Base-by-base conservation (phyloP, 2,888 invertebrate genomes). In the Aspidiotus destructor region DNA sequence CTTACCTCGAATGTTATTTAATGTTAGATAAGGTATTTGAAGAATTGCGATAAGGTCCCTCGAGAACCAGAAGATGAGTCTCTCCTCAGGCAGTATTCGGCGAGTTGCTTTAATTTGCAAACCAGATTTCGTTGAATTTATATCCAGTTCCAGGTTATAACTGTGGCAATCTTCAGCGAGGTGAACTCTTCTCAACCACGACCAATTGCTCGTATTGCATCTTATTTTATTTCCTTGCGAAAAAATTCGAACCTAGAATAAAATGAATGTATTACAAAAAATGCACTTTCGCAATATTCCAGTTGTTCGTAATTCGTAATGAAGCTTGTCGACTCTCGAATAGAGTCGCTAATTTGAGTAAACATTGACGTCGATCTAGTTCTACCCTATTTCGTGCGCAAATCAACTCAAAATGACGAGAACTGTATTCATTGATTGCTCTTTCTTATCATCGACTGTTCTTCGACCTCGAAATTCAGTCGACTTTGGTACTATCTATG, bases 41-140 rank as follows among this genome's bases (percentile, higher is more conserved):
- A 89, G 79, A 64, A 85, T 81, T 1, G 87, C 84, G 13, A 88
- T 80, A 70, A 89, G 80, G 71, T 85, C 85, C 73, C 88, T 87
- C 8, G 87, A 86, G 77, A 92, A 92, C 94, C 95, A 95, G 73
- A 91, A 81, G 42, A 84, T 79, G 61, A 92, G 79, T 73, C 88
- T 87, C 70, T 87, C 86, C 48, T 86, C 87, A 2, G 81, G 79
- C 60, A 80, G 78, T 44, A 85, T 79, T 1, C 78, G 77, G 71
- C 78, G 78, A 9, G 81, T 80, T 1, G 80, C 78, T 75, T 80
- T 80, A 7, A 84, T 74, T 0, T 80, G 74, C 62, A 75, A 54
- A 68, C 72, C 69, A 71, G 72, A 62, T 52, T 41, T 48, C 16
- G 68, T 60, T 40, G 70, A 75, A 75, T 7, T 72, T 72, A 16